A percentile compares a stretch with the other conserved stretches of the same genome.
Conservation (phyloP, 2,797 vertebrate genomes). For the Schizopygopsis pylzovi region DNA sequence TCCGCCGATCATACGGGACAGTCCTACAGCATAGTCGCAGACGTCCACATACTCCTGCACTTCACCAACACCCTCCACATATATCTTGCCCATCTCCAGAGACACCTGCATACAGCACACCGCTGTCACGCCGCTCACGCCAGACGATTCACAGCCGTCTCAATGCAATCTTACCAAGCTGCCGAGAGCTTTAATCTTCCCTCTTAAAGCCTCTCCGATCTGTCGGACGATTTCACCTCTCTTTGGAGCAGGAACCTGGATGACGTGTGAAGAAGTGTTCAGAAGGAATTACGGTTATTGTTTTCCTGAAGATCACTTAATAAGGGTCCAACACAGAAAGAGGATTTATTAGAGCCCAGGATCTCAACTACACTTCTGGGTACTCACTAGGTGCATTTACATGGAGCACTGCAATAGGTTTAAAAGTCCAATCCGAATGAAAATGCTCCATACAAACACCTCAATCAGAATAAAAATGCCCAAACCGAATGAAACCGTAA, state of each 20-base stretch:
- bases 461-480: too few species aligned
- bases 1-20: slow-evolving; percentile 96
- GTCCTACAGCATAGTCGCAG: slow-evolving; percentile 95
- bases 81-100: slow-evolving; percentile 98
- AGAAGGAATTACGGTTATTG: neutral
- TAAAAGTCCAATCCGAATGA: too few species aligned
- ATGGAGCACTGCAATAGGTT: too few species aligned
- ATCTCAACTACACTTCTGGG: too few species aligned
- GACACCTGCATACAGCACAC: slow-evolving; percentile 80
- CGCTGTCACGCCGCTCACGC: neutral
- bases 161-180: slow-evolving; percentile 80
- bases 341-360: too few species aligned
- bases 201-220: slow-evolving; percentile 92
- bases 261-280: neutral
- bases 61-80: slow-evolving; percentile 94
- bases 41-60: slow-evolving; percentile 97
- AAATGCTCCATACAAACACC: too few species aligned
- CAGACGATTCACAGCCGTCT: neutral
- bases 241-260: slow-evolving; percentile 92
- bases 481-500: too few species aligned
- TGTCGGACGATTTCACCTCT: slow-evolving; percentile 96
- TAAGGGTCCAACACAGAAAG: neutral
- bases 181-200: slow-evolving; percentile 92
- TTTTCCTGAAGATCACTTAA: neutral
- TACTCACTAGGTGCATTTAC: too few species aligned